Percentiles rank a stretch among this genome's conserved stretches.
Evolutionary conservation across 2,797 vertebrate species (phyloP).

Genomic region (Etheostoma nigrum): DNA sequence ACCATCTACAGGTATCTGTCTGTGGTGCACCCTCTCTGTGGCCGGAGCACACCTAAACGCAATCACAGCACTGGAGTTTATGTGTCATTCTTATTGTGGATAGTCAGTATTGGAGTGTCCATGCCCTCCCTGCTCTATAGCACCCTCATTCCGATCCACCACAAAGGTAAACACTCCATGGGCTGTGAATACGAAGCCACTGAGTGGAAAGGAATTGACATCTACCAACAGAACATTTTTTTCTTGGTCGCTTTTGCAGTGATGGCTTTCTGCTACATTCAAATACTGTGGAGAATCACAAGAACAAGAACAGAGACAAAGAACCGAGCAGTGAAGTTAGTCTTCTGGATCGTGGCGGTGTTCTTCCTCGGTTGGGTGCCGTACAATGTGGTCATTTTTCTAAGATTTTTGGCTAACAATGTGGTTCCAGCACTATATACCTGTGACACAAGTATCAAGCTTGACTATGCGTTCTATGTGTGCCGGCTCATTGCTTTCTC

Average conservation of each 20-base stretch:
- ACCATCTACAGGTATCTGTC: slow-evolving; percentile 90
- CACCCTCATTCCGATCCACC: slow-evolving; percentile 36
- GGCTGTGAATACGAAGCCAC: slow-evolving; percentile 77
- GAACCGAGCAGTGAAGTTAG: slow-evolving; percentile 89
- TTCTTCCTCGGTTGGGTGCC: slow-evolving; percentile 95
- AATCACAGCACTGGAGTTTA: slow-evolving; percentile 48
- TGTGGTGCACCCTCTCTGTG: slow-evolving; percentile 88
- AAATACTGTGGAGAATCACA: slow-evolving; percentile 86
- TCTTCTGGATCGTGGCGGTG: slow-evolving; percentile 88
- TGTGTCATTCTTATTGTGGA: slow-evolving; percentile 82
- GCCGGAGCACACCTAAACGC: slow-evolving; percentile 68
- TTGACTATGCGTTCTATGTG: slow-evolving; percentile 82
- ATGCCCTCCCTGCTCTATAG: slow-evolving; percentile 84
- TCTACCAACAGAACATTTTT: slow-evolving; percentile 86
- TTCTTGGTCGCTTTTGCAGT: slow-evolving; percentile 87
- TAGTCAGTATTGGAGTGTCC: slow-evolving; percentile 82
- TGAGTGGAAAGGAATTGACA: slow-evolving; percentile 65
- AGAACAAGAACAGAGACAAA: slow-evolving; percentile 83
- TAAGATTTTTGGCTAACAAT: slow-evolving; percentile 75
- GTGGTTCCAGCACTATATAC: not conserved
- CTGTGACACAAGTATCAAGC: slow-evolving; percentile 70
- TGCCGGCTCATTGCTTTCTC: slow-evolving; percentile 89
- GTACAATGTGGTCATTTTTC: slow-evolving; percentile 90
- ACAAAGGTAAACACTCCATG: rapidly evolving
- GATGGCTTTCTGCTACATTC: slow-evolving; percentile 89